phyloP scores from a whole-genome alignment of 1,140 invertebrate species.

The Drosophila chauvacae region DNA sequence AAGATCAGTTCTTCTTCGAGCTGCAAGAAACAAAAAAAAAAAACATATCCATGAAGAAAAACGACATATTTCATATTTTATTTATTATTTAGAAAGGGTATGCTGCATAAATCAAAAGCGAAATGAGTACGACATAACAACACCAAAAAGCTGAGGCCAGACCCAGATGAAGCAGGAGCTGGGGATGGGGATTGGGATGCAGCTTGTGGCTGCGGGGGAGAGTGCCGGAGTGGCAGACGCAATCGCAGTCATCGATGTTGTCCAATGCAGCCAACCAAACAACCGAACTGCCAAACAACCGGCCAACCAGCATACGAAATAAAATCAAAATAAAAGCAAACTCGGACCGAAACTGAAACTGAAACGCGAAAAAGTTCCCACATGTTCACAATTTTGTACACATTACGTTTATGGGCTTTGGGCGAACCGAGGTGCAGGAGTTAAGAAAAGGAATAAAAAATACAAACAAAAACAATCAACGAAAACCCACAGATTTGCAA shows the following conservation, averaged over 20 bases:
- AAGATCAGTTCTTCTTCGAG: constrained; percentile 40
- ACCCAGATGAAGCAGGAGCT: constrained; percentile 18
- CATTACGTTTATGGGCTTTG: constrained; percentile 62
- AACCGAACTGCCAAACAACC: constrained; percentile 50
- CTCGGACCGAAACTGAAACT: constrained; percentile 38
- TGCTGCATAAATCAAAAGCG: constrained; percentile 80
- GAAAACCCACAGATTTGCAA: constrained; percentile 73
- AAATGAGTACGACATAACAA: constrained; percentile 83
- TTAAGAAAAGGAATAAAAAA: constrained; percentile 36
- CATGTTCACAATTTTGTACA: constrained; percentile 82
- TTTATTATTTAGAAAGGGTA: constrained; percentile 83
- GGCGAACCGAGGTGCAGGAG: constrained; percentile 41
- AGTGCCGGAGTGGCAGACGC: constrained; percentile 30
- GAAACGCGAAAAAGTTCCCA: constrained; percentile 72
- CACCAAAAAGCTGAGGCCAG: constrained; percentile 66
- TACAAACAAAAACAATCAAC: constrained; percentile 40
- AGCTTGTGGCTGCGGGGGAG: constrained; percentile 6
- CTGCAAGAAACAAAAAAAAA: constrained; percentile 9
- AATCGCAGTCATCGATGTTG: constrained; percentile 64
- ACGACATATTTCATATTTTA: constrained; percentile 83
- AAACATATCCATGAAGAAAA: constrained; percentile 35
- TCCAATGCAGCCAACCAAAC: constrained; percentile 64
- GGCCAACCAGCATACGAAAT: constrained; percentile 58
- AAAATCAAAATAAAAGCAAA: constrained; percentile 53
- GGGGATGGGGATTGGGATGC: constrained; percentile 3